Percentiles rank a stretch among this genome's conserved stretches.
These are phyloP conservation scores for Enteromius treurensis DNA, from an alignment of 2,797 vertebrate genomes.

Conservation along the genomic window DNA sequence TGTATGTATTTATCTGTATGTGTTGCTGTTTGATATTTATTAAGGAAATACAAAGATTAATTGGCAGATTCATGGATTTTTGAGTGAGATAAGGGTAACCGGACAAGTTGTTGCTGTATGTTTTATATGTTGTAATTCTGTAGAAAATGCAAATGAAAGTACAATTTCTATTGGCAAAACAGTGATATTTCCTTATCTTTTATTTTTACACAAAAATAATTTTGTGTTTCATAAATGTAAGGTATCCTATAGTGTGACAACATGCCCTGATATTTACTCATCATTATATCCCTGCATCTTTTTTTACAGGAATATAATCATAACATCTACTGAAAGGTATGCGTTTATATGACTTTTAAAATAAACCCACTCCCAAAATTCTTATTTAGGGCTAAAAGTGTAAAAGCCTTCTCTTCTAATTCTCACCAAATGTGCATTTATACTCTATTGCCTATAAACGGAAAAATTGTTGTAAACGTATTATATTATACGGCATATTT, in stretches of 20 bases:
- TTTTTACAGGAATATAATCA: neutral
- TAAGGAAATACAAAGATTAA: neutral
- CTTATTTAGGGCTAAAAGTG: neutral
- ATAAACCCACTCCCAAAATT: neutral
- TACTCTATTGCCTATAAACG: neutral
- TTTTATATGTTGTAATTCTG: neutral
- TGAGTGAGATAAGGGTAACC: neutral
- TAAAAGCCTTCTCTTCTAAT: neutral
- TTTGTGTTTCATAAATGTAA: constrained; percentile 12
- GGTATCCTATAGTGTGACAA: neutral
- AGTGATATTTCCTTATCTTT: neutral
- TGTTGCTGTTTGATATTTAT: neutral
- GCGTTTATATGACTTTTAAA: neutral
- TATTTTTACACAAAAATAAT: neutral
- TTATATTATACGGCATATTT: neutral
- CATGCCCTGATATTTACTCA: neutral
- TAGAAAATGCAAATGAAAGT: neutral
- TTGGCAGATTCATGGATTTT: neutral
- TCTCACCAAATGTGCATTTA: constrained; percentile 19
- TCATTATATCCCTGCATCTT: neutral
- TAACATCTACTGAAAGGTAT: neutral
- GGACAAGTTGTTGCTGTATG: neutral
- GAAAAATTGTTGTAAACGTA: neutral
- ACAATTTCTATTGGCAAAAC: neutral
- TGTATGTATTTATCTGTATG: neutral